phyloP scores from a whole-genome alignment of 2,113 vertebrate genomes.

The Pedetes capensis region DNA sequence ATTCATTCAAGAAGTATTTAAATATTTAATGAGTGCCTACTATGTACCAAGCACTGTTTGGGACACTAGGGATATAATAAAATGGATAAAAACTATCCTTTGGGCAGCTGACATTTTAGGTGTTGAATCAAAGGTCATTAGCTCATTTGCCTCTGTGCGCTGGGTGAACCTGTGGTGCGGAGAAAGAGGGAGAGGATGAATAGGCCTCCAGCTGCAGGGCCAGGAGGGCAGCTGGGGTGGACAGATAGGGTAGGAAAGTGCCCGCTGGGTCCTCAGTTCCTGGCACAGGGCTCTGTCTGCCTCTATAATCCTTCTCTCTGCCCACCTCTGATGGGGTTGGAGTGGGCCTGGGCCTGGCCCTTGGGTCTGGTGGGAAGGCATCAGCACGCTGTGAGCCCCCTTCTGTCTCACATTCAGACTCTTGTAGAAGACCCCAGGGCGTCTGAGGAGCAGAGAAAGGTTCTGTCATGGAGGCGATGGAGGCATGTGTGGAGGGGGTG shows the following conservation, averaged over 20 bases:
- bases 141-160: background rate
- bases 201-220: background rate
- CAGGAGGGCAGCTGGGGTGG: background rate
- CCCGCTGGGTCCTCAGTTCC: background rate
- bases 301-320: background rate
- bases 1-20: slow-evolving; percentile 52
- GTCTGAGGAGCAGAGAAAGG: background rate
- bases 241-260: background rate
- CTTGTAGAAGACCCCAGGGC: background rate
- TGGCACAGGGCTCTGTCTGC: background rate
- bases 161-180: background rate
- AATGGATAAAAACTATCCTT: background rate
- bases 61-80: background rate
- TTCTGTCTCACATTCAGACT: background rate
- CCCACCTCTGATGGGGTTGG: background rate
- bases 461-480: background rate
- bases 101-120: slow-evolving; percentile 27
- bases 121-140: slow-evolving; percentile 2
- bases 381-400: background rate
- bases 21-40: slow-evolving; percentile 61
- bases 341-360: background rate
- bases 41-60: background rate
- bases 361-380: background rate
- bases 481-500: background rate
- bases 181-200: background rate